Evolutionary conservation across 2,888 invertebrate genomes (phyloP).

Genomic region (Crematogaster levior): DNA sequence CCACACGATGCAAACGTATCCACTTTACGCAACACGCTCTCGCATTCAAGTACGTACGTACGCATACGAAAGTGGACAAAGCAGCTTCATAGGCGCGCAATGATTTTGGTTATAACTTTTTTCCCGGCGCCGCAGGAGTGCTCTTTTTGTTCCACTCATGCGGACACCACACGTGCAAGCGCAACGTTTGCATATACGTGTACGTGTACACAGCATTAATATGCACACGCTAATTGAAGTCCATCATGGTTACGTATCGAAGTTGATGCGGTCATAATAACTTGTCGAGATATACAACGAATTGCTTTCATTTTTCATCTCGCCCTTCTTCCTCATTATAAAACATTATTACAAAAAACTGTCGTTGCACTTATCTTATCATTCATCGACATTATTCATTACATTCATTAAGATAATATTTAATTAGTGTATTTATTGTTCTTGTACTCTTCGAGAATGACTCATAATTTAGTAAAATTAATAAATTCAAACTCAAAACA

Average conservation of each 20-base stretch:
- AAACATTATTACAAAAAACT: conserved; percentile 1
- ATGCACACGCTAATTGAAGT: conserved; percentile 63
- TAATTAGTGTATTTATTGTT: not conserved
- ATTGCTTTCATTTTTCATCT: conserved; percentile 50
- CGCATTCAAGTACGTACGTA: not conserved
- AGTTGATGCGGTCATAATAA: conserved; percentile 51
- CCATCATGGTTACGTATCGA: conserved; percentile 41
- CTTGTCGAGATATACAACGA: conserved; percentile 42
- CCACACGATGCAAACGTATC: conserved; percentile 31
- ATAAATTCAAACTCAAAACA: no score
- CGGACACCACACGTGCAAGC: not conserved
- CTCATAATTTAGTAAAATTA: no score
- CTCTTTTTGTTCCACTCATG: conserved; percentile 15
- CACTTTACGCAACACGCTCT: not conserved
- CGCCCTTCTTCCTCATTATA: conserved; percentile 34
- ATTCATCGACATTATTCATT: conserved; percentile 10
- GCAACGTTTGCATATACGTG: not conserved
- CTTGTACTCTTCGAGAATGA: not conserved
- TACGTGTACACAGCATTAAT: conserved; percentile 56
- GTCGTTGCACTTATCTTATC: conserved; percentile 18
- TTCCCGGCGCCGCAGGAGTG: not conserved
- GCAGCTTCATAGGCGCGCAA: conserved; percentile 36
- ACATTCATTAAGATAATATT: conserved; percentile 2
- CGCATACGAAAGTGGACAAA: conserved; percentile 12
- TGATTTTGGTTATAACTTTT: conserved; percentile 46